Evolutionary conservation across 2,888 invertebrate genomes (phyloP).

Genomic region (Caenorhabditis drosophilae): DNA sequence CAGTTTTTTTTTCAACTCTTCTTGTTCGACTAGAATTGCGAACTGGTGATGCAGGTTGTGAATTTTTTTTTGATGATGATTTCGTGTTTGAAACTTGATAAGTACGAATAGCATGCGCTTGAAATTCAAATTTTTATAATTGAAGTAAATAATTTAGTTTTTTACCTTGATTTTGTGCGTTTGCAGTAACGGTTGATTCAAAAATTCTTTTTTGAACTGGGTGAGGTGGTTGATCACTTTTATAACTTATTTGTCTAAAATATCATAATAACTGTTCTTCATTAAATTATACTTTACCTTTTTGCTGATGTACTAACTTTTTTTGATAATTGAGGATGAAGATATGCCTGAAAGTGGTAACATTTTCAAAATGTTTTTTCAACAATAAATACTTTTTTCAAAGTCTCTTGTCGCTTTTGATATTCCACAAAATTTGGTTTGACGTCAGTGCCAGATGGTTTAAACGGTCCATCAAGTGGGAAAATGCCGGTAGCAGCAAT

Average conservation of each 20-base stretch:
- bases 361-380: background rate
- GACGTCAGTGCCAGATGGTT: background rate
- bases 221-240: conserved; percentile 2
- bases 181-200: conserved; percentile 25
- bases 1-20: conserved; percentile 5
- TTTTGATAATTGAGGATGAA: background rate
- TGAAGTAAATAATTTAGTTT: background rate
- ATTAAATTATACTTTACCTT: background rate
- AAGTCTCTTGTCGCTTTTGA: conserved; percentile 11
- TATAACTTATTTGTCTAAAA: background rate
- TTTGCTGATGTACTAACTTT: background rate
- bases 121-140: background rate
- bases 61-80: background rate
- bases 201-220: conserved; percentile 11
- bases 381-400: conserved; percentile 7
- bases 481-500: conserved; percentile 18
- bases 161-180: conserved; percentile 16
- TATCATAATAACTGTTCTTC: background rate
- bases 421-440: conserved; percentile 13
- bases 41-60: conserved; percentile 14
- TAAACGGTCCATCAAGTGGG: conserved; percentile 29
- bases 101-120: conserved; percentile 26
- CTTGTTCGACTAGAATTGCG: conserved; percentile 19
- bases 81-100: conserved; percentile 18
- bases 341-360: background rate